Percentiles rank a stretch among this genome's conserved stretches.
Evolutionary conservation across 2,797 vertebrate genomes (phyloP).

Genomic region (Okamejei kenojei): DNA sequence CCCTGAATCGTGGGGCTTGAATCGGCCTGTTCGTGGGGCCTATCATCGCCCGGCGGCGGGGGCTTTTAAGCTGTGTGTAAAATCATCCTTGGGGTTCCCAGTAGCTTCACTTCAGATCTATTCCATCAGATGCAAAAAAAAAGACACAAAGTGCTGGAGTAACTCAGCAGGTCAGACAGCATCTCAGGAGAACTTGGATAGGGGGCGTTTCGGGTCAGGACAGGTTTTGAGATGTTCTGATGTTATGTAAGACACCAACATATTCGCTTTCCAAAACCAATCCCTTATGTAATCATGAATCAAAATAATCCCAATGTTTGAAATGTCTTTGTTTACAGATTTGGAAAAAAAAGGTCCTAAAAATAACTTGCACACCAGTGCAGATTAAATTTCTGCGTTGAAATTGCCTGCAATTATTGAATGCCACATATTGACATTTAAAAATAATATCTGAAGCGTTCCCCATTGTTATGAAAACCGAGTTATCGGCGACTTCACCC

Average conservation of each 20-base stretch:
- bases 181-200: background rate
- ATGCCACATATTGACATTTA: background rate
- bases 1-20: too few species aligned
- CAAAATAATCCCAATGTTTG: background rate
- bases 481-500: background rate
- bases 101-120: background rate
- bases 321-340: background rate
- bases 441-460: background rate
- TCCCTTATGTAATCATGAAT: background rate
- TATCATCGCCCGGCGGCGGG: too few species aligned
- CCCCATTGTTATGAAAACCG: background rate
- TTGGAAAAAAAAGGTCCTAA: background rate
- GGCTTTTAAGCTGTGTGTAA: background rate
- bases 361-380: background rate
- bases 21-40: too few species aligned
- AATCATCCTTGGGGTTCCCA: background rate
- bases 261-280: background rate
- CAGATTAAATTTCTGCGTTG: background rate
- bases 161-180: too few species aligned
- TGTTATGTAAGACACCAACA: background rate
- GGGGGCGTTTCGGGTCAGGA: too few species aligned
- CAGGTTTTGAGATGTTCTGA: too few species aligned
- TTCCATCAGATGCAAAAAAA: background rate
- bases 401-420: background rate
- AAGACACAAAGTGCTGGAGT: too few species aligned